These are phyloP conservation scores for Clarias fuscus DNA, from an alignment of 2,797 vertebrate species.

Conservation along the genomic window DNA sequence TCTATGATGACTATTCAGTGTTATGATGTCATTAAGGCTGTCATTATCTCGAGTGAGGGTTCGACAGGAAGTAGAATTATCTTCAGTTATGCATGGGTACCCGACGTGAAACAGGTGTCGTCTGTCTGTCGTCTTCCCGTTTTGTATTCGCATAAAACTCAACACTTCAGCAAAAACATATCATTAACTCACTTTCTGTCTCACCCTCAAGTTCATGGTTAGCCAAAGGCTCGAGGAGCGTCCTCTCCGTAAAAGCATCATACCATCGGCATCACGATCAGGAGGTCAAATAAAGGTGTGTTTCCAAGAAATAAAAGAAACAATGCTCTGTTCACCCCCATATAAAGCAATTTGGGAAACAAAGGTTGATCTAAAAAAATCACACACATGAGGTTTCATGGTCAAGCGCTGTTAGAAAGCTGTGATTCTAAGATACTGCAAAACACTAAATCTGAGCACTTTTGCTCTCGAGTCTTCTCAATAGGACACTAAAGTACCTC, in stretches of 20 bases:
- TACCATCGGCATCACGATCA: background rate
- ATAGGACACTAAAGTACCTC: background rate
- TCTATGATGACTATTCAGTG: background rate
- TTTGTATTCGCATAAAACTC: too few relatives aligned
- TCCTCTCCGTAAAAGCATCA: too few relatives aligned
- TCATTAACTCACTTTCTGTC: too few relatives aligned
- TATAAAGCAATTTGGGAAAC: background rate
- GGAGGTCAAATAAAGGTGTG: background rate
- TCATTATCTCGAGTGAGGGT: background rate
- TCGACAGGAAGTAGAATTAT: background rate
- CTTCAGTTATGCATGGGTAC: background rate
- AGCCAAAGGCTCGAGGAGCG: too few relatives aligned
- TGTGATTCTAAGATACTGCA: background rate
- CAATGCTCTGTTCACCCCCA: background rate
- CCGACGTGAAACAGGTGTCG: background rate
- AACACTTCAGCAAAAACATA: background rate
- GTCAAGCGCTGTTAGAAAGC: background rate
- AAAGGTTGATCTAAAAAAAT: background rate
- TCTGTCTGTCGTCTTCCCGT: background rate
- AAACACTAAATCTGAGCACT: background rate
- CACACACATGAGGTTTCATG: background rate
- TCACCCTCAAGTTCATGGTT: background rate
- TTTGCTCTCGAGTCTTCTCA: too few relatives aligned
- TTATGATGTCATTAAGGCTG: background rate
- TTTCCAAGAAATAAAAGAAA: background rate